phyloP scores from a whole-genome alignment of 2,797 vertebrate species.

The Hypotaenidia philippensis region DNA sequence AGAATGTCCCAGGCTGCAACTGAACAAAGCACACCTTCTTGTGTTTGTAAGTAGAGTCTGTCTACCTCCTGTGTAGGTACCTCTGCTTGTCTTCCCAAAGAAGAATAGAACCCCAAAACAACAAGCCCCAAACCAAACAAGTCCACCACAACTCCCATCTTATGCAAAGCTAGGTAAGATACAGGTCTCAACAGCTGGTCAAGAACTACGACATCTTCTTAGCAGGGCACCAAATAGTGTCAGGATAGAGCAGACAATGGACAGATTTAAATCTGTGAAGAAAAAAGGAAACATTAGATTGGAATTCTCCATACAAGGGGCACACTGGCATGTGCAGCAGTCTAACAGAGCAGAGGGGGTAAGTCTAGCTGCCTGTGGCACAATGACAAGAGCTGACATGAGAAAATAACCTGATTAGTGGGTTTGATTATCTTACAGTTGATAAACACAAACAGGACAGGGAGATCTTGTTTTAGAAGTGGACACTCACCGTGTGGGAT shows the following conservation, averaged over 20 bases:
- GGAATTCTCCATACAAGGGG: neutral
- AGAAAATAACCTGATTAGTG: neutral
- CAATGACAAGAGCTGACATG: neutral
- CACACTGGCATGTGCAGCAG: neutral
- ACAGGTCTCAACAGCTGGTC: neutral
- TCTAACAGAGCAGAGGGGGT: neutral
- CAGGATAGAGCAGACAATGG: constrained; percentile 93
- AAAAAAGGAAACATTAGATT: neutral
- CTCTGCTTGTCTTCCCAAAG: neutral
- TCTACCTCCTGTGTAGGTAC: neutral
- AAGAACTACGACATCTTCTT: constrained; percentile 37
- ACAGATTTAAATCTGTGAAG: constrained; percentile 90
- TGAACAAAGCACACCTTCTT: neutral
- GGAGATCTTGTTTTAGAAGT: neutral
- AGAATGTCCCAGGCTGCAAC: neutral
- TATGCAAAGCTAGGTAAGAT: neutral
- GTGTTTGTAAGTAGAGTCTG: neutral
- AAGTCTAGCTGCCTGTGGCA: neutral
- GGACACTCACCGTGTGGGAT: constrained; percentile 89
- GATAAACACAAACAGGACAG: neutral
- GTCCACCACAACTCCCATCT: neutral
- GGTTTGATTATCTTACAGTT: neutral
- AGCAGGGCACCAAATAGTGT: constrained; percentile 90
- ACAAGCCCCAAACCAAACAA: neutral
- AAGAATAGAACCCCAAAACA: too few relatives aligned